A percentile compares a stretch with the other conserved stretches of the same genome.
phyloP scores from a whole-genome alignment of 2,888 invertebrate genomes.

The Stenodera caucasica region DNA sequence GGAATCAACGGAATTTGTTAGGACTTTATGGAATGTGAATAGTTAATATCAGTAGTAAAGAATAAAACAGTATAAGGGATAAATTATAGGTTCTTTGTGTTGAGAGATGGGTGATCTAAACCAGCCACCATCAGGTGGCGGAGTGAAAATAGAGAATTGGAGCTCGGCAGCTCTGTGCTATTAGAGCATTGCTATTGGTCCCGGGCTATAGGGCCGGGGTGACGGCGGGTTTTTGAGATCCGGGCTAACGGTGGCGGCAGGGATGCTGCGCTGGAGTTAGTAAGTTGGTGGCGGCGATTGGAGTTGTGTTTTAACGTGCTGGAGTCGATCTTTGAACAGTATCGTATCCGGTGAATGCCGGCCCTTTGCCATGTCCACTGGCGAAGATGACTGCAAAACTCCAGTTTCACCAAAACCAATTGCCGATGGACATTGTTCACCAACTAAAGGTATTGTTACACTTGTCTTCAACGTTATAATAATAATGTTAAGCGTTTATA shows the following conservation, averaged over 20 bases:
- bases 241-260: conserved; percentile 34
- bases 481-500: neutral
- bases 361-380: conserved; percentile 49
- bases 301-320: conserved; percentile 37
- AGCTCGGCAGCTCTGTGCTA: conserved; percentile 16
- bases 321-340: conserved; percentile 50
- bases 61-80: neutral
- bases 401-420: conserved; percentile 46
- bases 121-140: conserved; percentile 14
- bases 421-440: conserved; percentile 55
- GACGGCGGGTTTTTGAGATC: conserved; percentile 27
- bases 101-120: conserved; percentile 4
- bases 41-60: neutral
- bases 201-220: conserved; percentile 33
- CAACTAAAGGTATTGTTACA: conserved; percentile 52
- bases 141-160: conserved; percentile 14
- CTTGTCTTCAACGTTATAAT: conserved; percentile 9
- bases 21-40: neutral
- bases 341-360: conserved; percentile 47
- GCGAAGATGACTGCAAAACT: conserved; percentile 52
- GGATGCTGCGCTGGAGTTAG: conserved; percentile 60
- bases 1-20: neutral
- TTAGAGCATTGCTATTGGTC: conserved; percentile 23
- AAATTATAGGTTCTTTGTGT: conserved; percentile 12
- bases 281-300: conserved; percentile 45